Evolutionary conservation across 2,797 vertebrate species (phyloP).

Genomic region (Megalops cyprinoides): DNA sequence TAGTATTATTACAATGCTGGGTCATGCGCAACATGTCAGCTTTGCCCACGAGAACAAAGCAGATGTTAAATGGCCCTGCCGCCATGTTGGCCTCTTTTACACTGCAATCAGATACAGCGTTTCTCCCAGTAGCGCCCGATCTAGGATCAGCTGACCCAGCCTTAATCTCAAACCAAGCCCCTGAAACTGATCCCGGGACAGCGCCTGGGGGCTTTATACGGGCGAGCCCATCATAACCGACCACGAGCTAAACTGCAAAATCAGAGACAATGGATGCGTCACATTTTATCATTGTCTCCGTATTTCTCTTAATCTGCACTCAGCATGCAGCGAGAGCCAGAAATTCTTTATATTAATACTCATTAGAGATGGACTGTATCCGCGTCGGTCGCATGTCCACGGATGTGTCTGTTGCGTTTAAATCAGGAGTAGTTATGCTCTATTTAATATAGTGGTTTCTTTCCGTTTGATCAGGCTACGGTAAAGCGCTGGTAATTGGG

Average conservation of each 20-base stretch:
- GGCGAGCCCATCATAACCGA: background rate
- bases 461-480: background rate
- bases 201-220: background rate
- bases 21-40: conserved; percentile 28
- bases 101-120: background rate
- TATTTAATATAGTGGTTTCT: background rate
- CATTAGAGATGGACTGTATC: background rate
- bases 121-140: conserved; percentile 3
- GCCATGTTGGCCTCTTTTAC: conserved; percentile 59
- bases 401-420: background rate
- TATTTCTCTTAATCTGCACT: background rate
- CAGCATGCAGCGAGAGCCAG: background rate
- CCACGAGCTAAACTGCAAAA: background rate
- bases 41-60: conserved; percentile 47
- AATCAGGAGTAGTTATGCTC: conserved; percentile 4
- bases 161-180: background rate
- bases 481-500: conserved; percentile 1
- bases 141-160: conserved; percentile 9
- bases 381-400: background rate
- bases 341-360: background rate
- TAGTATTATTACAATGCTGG: conserved; percentile 40
- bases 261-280: background rate
- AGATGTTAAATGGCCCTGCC: conserved; percentile 49
- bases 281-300: conserved; percentile 3
- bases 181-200: background rate